Evolutionary conservation across 2,888 invertebrate genomes (phyloP).

Genomic region (Sisyra nigra): DNA sequence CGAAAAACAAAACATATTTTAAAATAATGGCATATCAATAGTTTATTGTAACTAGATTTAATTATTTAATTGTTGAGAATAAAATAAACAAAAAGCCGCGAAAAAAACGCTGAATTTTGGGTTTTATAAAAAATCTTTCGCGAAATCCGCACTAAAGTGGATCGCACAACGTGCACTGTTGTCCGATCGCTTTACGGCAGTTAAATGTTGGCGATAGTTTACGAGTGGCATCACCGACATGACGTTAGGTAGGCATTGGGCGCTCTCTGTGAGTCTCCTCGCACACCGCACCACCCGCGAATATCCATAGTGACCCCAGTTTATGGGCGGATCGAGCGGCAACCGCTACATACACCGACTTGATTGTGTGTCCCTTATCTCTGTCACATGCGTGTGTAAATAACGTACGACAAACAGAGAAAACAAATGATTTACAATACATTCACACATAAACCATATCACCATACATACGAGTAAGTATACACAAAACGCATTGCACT

Average conservation of each 20-base stretch:
- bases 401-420: conserved; percentile 18
- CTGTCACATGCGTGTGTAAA: conserved; percentile 18
- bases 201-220: conserved; percentile 32
- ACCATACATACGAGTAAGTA: too few relatives aligned
- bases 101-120: neutral
- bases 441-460: neutral
- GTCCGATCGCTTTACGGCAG: conserved; percentile 30
- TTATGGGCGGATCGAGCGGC: conserved; percentile 30
- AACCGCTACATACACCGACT: neutral
- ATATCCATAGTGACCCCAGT: conserved; percentile 13
- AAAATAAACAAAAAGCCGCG: neutral
- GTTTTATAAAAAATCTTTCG: conserved; percentile 6
- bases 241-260: too few relatives aligned
- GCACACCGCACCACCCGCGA: conserved; percentile 1
- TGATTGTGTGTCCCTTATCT: conserved; percentile 24
- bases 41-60: neutral
- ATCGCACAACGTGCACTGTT: conserved; percentile 25
- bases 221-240: conserved; percentile 21
- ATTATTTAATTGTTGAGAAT: neutral
- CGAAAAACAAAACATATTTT: neutral
- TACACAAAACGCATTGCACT: too few relatives aligned
- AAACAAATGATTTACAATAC: conserved; percentile 12
- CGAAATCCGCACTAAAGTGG: neutral
- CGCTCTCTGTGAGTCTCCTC: conserved; percentile 1
- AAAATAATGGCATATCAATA: too few relatives aligned